Evolutionary conservation across 2,797 vertebrate species (phyloP).

Genomic region (Sebastiscus albofasciatus): DNA sequence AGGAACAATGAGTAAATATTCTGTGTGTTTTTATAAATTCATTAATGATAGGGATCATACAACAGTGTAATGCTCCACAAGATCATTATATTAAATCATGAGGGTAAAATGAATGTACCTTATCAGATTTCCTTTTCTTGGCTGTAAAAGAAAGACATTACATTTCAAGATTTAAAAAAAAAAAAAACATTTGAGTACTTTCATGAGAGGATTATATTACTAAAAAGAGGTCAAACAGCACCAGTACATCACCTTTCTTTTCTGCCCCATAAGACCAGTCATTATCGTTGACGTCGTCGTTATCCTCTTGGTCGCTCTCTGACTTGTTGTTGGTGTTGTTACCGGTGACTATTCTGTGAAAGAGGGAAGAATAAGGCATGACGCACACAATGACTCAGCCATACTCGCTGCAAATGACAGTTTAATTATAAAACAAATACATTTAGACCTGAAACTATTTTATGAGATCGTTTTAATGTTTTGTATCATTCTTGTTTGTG

Average conservation of each 20-base stretch:
- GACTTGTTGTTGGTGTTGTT: slow-evolving; percentile 99
- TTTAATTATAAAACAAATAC: slow-evolving; percentile 10
- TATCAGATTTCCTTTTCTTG: slow-evolving; percentile 98
- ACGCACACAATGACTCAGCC: slow-evolving; percentile 30
- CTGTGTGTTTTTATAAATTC: background rate
- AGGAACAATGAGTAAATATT: background rate
- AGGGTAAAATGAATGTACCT: slow-evolving; percentile 81
- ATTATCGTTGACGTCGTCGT: slow-evolving; percentile 98
- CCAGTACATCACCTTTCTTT: slow-evolving; percentile 90
- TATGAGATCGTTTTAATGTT: background rate
- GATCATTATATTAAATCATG: background rate
- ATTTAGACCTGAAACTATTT: background rate
- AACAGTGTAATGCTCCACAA: background rate
- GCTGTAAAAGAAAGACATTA: slow-evolving; percentile 77
- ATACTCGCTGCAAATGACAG: background rate
- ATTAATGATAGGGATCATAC: background rate
- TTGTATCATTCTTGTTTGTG: background rate
- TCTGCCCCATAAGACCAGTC: slow-evolving; percentile 99
- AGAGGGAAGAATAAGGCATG: background rate
- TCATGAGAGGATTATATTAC: background rate
- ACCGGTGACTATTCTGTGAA: slow-evolving; percentile 90
- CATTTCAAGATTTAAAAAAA: background rate
- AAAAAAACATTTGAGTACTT: background rate
- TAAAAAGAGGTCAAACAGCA: background rate
- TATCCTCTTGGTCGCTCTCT: slow-evolving; percentile 98